phyloP scores from a whole-genome alignment of 2,113 vertebrate genomes.

The Forbesichthys agassizii region DNA sequence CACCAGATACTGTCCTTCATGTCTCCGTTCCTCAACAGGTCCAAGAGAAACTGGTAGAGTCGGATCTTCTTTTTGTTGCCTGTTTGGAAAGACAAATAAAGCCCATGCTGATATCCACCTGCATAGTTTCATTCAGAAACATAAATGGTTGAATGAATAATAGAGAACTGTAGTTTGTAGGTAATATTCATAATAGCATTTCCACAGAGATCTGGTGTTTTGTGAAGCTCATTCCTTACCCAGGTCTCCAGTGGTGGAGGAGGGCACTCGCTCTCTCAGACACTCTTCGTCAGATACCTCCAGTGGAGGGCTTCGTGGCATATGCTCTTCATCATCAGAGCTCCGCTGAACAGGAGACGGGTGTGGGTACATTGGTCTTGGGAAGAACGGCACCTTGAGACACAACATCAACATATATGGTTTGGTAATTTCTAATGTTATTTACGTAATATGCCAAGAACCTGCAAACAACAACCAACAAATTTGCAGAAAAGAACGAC shows the following conservation, averaged over 20 bases:
- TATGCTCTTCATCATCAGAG: constrained; percentile 92
- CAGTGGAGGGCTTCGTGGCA: constrained; percentile 86
- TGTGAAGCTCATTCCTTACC: constrained; percentile 63
- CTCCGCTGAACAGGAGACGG: constrained; percentile 83
- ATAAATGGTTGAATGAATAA: too few species aligned
- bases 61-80: constrained; percentile 99
- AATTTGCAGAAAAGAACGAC: too few species aligned
- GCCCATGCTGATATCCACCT: not conserved
- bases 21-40: constrained; percentile 92
- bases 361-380: constrained; percentile 76
- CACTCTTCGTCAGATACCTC: constrained; percentile 97
- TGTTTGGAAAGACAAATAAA: constrained; percentile 56
- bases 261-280: constrained; percentile 81
- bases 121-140: too few species aligned
- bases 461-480: too few species aligned
- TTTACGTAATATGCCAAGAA: too few species aligned
- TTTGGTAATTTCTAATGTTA: not conserved
- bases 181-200: not conserved
- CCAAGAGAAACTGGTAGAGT: constrained; percentile 96
- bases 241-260: constrained; percentile 84
- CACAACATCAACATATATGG: not conserved
- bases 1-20: constrained; percentile 99
- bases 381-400: constrained; percentile 68
- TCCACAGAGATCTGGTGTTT: not conserved
- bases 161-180: too few species aligned